These are phyloP conservation scores for Catostomus latipinnis DNA, from an alignment of 2,797 vertebrate genomes.

Conservation along the genomic window DNA sequence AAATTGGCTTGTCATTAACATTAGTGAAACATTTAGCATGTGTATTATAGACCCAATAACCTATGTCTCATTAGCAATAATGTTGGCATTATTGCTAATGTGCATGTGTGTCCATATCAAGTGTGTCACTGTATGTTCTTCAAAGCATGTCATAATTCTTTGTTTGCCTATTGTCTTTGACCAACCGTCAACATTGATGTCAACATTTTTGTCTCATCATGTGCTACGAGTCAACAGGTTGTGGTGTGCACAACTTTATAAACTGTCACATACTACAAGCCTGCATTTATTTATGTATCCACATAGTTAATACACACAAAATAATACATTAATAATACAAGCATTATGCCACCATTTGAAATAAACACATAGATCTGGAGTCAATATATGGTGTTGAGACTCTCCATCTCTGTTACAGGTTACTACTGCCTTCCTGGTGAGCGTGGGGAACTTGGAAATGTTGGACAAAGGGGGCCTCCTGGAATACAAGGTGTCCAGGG, in stretches of 20 bases:
- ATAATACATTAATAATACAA: background rate
- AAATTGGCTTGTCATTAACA: background rate
- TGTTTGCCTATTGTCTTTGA: background rate
- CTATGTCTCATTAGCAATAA: background rate
- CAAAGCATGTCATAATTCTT: slow-evolving; percentile 4
- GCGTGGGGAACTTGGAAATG: slow-evolving; percentile 63
- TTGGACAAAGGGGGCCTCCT: slow-evolving; percentile 64
- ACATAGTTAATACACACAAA: too few species aligned
- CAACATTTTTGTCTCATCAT: slow-evolving; percentile 24
- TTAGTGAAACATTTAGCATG: background rate
- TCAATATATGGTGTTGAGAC: background rate
- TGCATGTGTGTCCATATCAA: background rate
- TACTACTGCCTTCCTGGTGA: slow-evolving; percentile 68
- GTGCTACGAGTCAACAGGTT: slow-evolving; percentile 30
- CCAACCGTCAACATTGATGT: slow-evolving; percentile 9
- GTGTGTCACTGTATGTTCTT: background rate
- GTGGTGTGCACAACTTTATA: slow-evolving; percentile 15
- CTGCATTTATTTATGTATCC: background rate
- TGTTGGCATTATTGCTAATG: background rate
- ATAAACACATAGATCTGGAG: background rate
- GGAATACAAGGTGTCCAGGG: slow-evolving; percentile 66
- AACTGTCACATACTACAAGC: background rate
- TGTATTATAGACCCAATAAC: background rate
- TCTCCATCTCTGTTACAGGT: slow-evolving; percentile 63
- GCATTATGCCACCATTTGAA: background rate